These are phyloP conservation scores for Brachionichthys hirsutus DNA, from an alignment of 2,113 vertebrate genomes.

Conservation along the genomic window DNA sequence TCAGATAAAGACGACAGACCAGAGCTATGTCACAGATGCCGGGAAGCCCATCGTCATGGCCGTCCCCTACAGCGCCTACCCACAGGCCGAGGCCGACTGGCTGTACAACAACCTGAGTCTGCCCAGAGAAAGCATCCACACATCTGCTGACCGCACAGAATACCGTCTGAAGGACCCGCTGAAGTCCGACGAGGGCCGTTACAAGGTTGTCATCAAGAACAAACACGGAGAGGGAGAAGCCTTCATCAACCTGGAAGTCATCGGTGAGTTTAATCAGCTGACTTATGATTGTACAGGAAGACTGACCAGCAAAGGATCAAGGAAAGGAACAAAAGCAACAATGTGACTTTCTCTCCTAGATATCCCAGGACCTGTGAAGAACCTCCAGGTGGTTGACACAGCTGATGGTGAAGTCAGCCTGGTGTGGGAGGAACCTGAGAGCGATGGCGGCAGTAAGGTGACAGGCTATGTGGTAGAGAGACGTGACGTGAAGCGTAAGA, in stretches of 20 bases:
- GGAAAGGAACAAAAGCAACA: too few species aligned
- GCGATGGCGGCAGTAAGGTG: conserved; percentile 95
- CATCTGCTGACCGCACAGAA: conserved; percentile 85
- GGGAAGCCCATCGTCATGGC: conserved; percentile 91
- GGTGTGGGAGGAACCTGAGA: conserved; percentile 94
- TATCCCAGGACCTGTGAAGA: conserved; percentile 94
- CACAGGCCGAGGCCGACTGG: conserved; percentile 92
- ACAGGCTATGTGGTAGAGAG: conserved; percentile 90
- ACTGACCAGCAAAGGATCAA: neutral
- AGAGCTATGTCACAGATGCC: conserved; percentile 90
- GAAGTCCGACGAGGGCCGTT: conserved; percentile 87
- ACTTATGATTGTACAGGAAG: neutral
- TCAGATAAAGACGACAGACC: conserved; percentile 91
- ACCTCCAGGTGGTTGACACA: conserved; percentile 91
- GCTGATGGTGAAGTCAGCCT: conserved; percentile 94
- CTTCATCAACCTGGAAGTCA: conserved; percentile 90
- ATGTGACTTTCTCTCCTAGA: conserved; percentile 70
- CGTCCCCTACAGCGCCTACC: conserved; percentile 93
- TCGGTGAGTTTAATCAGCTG: conserved; percentile 79
- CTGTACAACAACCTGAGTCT: conserved; percentile 82
- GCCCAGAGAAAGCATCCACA: conserved; percentile 85
- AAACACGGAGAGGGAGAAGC: conserved; percentile 94
- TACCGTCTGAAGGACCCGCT: conserved; percentile 89
- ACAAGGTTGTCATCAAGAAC: conserved; percentile 90
- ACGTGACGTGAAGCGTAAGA: conserved; percentile 92